Evolutionary conservation across 2,113 vertebrate species (phyloP), one percentile per base, ranked within the genome.

Genomic region (Rhinoptilus africanus): DNA sequence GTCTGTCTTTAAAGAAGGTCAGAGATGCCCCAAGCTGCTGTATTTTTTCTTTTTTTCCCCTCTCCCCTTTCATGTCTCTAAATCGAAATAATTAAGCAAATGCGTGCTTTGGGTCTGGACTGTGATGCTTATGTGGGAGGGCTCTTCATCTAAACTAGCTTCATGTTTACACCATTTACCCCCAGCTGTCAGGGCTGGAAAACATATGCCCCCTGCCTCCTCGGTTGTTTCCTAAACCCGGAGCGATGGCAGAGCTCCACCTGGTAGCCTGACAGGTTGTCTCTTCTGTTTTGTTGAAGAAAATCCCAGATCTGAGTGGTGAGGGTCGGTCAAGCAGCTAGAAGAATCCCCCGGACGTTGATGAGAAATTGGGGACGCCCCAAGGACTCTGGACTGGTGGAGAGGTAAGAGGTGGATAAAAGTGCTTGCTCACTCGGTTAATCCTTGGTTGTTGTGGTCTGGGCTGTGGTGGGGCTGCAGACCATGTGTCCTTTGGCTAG

Each of bases 381-480:
- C 60, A 95, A 85, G 95, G 89, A 60, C 62, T 80, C 56, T 67
- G 77, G 62, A 91, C 94, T 62, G 24, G 59, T 86, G 43, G 60
- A 95, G 77, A 95, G 95, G 95, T 97, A 97, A 97, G 97, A 85
- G 51, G 14, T 66, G 62, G 35, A 21, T 74, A 78, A 28, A 91
- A 91, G 57, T 3, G 4, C 23, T 57, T 68, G 34, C 27, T 85
- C 6, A 32, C 28, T 6, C 1, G 1, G 4, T 64, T 89, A 57
- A 6, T 87, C 51, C 34, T 71, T 5, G 3, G 3, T 7, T 71
- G n/a, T 6, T 32, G 19, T 16, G 12, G 35, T 56, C 22, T 50
- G n/a, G 41, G 57, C 35, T 54, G 8, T 66, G 56, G 35, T 87
- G 15, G n/a, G 32, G 51, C 11, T 66, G 53, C 7, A 48, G 50